phyloP scores from a whole-genome alignment of 2,797 vertebrate species.

The Eulemur albifrons region DNA sequence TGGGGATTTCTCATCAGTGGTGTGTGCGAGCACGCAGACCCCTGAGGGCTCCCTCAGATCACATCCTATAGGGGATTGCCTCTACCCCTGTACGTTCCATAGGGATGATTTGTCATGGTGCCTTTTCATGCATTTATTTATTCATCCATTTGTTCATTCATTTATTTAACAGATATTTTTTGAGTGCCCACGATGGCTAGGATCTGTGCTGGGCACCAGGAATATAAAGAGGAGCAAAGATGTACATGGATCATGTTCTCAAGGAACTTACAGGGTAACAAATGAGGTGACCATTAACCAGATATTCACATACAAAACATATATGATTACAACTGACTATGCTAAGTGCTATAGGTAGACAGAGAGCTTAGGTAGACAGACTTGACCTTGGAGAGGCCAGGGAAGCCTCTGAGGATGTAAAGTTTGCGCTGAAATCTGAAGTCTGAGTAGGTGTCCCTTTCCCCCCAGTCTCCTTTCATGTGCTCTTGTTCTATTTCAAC shows the following conservation, averaged over 20 bases:
- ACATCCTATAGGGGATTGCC: background rate
- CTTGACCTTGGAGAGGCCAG: background rate
- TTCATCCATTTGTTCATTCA: background rate
- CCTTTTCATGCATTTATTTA: background rate
- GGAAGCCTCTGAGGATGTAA: background rate
- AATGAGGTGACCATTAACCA: background rate
- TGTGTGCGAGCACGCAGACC: background rate
- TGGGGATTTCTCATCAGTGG: background rate
- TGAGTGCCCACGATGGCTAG: background rate
- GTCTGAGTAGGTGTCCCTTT: background rate
- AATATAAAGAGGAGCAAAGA: background rate
- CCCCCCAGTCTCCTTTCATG: too few relatives aligned
- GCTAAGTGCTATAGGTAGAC: background rate
- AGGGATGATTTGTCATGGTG: background rate
- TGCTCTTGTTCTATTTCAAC: background rate
- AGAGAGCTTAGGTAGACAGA: background rate
- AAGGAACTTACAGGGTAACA: background rate
- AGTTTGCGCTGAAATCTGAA: background rate
- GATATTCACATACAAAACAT: background rate
- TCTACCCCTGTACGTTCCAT: fast-evolving
- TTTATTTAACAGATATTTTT: background rate
- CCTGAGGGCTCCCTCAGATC: background rate
- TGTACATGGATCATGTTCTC: background rate
- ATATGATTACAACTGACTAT: background rate
- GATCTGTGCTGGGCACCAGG: background rate